Conservation (phyloP, 2,797 vertebrate genomes). For the Channallabes apus region DNA sequence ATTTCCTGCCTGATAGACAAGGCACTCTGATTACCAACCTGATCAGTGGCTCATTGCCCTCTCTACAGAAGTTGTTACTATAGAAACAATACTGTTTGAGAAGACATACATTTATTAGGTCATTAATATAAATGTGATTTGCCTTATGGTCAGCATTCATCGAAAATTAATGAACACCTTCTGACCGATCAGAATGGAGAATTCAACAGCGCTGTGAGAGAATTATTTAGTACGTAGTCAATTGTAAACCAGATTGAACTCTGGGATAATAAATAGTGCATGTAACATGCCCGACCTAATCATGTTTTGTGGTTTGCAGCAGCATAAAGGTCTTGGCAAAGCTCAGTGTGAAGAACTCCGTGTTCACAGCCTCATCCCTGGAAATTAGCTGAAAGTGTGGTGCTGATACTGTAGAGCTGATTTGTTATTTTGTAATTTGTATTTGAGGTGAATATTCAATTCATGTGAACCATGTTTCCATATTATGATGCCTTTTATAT, state of each 20-base stretch:
- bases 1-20: background rate
- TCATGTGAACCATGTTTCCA: background rate
- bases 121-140: background rate
- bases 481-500: conserved; percentile 1
- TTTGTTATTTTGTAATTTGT: background rate
- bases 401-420: background rate
- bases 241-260: background rate
- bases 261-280: background rate
- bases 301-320: background rate
- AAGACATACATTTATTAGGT: background rate
- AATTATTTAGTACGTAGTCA: background rate
- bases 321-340: conserved; percentile 8
- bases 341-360: background rate
- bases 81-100: conserved; percentile 4
- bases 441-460: conserved; percentile 8
- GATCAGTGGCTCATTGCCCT: background rate
- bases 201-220: background rate
- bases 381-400: background rate
- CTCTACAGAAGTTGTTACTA: background rate
- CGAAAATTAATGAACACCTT: background rate
- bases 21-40: background rate
- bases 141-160: background rate
- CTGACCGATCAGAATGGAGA: background rate
- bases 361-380: background rate
- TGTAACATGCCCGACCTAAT: background rate